Conservation (phyloP, 2,113 vertebrate species). For the Recurvirostra avosetta region DNA sequence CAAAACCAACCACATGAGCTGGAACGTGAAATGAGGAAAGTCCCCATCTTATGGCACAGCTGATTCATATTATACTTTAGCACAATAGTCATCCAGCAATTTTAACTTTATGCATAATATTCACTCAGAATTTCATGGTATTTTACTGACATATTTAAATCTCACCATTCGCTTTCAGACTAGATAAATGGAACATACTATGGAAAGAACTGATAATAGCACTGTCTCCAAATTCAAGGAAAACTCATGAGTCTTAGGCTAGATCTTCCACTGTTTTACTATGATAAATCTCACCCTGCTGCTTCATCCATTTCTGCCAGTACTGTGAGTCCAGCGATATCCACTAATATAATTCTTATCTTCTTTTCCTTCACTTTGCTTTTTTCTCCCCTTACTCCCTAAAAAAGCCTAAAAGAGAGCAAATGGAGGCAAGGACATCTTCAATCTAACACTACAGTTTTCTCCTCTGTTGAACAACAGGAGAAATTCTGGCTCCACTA, state of each 20-base stretch:
- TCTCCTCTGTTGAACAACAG: neutral
- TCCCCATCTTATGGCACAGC: neutral
- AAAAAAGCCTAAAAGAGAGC: neutral
- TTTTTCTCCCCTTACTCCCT: neutral
- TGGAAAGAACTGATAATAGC: neutral
- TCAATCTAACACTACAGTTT: neutral
- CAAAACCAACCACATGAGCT: neutral
- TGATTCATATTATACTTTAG: neutral
- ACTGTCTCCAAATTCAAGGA: neutral
- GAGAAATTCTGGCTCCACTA: neutral
- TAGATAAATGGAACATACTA: neutral
- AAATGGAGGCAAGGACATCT: neutral
- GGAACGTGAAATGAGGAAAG: neutral
- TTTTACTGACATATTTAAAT: neutral
- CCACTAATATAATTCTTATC: neutral
- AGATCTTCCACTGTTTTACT: neutral
- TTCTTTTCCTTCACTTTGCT: neutral
- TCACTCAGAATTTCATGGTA: neutral
- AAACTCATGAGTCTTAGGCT: neutral
- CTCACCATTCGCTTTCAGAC: neutral
- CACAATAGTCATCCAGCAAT: neutral
- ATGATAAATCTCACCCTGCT: neutral
- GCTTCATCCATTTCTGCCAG: neutral
- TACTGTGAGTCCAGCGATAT: neutral
- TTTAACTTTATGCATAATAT: neutral